Conservation (phyloP, 2,113 vertebrate genomes). For the Stercorarius parasiticus region DNA sequence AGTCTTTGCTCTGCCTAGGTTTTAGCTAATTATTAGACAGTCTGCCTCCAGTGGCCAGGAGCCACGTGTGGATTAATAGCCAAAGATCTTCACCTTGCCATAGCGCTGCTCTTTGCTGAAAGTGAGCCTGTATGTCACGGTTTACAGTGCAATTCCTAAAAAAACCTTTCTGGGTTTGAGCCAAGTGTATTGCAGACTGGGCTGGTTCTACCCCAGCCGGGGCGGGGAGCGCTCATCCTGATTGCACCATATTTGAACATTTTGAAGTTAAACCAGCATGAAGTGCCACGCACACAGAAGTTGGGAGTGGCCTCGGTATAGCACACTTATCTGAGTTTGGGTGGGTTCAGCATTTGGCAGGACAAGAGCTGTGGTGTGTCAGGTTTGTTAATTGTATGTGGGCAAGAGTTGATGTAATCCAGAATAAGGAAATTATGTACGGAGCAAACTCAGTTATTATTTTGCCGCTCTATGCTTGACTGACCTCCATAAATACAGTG, state of each 20-base stretch:
- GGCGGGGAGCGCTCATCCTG: neutral
- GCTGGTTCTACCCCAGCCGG: neutral
- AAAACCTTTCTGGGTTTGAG: neutral
- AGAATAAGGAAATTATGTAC: neutral
- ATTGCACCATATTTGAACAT: rapidly evolving
- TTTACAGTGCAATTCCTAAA: neutral
- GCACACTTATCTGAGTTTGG: neutral
- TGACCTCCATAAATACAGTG: neutral
- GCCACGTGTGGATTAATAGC: neutral
- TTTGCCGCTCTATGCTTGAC: neutral
- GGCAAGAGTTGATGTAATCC: neutral
- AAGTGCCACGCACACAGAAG: neutral
- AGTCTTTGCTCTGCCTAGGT: neutral
- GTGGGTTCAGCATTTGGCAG: neutral
- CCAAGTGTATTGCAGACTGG: neutral
- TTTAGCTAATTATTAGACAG: neutral
- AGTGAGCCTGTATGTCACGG: neutral
- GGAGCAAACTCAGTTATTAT: neutral
- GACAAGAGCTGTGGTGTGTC: neutral
- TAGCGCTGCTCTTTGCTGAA: neutral
- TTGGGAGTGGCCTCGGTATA: neutral
- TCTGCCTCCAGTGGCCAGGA: neutral
- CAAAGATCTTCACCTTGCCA: neutral
- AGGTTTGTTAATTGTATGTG: neutral
- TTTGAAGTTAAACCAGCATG: neutral